These are phyloP conservation scores for Mohoua ochrocephala DNA, from an alignment of 2,113 vertebrate genomes.

Conservation along the genomic window DNA sequence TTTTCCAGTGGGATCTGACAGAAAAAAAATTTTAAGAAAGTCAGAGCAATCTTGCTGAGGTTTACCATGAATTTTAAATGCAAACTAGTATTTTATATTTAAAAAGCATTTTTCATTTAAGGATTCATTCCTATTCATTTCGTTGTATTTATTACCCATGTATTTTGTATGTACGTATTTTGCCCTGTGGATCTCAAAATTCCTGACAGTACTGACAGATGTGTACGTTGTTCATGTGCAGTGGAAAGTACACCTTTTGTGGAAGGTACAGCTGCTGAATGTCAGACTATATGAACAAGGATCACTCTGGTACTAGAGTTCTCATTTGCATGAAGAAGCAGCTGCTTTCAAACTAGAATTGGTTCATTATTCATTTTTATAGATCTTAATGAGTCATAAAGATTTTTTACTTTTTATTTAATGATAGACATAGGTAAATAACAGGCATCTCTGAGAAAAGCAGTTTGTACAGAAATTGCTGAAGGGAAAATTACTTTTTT, in stretches of 20 bases:
- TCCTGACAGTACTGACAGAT: background rate
- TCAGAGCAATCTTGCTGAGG: background rate
- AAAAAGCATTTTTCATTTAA: background rate
- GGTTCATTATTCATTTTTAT: background rate
- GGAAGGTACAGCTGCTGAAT: background rate
- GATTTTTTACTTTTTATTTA: background rate
- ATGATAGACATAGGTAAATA: background rate
- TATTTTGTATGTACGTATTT: background rate
- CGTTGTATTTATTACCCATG: background rate
- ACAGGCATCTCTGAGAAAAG: background rate
- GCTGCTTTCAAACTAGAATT: background rate
- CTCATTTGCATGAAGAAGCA: background rate
- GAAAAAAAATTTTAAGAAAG: background rate
- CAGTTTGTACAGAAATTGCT: background rate
- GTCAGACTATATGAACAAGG: background rate
- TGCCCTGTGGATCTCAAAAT: background rate
- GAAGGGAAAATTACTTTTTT: background rate
- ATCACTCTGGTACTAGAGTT: background rate
- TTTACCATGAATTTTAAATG: background rate
- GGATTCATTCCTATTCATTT: background rate
- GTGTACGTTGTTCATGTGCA: background rate
- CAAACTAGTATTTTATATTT: background rate
- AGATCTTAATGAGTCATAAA: background rate
- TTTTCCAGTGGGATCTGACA: background rate
- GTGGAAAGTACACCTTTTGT: background rate